A percentile compares a stretch with the other conserved stretches of the same genome.
Evolutionary conservation across 1,140 invertebrate genomes (phyloP).

Genomic region (Listronotus bonariensis): DNA sequence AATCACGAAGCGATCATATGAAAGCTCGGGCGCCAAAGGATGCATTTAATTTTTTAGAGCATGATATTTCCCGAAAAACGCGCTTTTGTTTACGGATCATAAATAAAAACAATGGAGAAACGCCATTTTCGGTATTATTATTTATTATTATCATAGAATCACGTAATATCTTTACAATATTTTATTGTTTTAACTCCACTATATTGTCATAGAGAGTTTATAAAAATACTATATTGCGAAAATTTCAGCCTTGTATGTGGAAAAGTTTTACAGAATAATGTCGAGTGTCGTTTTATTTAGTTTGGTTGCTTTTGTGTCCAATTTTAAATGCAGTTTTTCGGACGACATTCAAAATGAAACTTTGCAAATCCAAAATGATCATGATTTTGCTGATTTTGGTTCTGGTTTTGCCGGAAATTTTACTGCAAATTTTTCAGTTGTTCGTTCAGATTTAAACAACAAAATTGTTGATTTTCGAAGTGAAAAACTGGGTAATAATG

Average conservation of each 20-base stretch:
- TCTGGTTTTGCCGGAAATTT: conserved; percentile 26
- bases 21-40: neutral
- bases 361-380: conserved; percentile 13
- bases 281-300: neutral
- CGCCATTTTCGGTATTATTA: neutral
- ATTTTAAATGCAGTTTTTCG: neutral
- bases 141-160: neutral
- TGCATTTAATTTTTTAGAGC: conserved; percentile 12
- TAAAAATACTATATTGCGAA: conserved; percentile 1
- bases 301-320: neutral
- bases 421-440: conserved; percentile 25
- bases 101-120: conserved; percentile 5
- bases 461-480: neutral
- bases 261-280: neutral
- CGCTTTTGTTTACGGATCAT: neutral
- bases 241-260: neutral
- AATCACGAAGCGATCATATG: neutral
- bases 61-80: conserved; percentile 1
- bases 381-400: conserved; percentile 25
- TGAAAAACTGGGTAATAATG: neutral
- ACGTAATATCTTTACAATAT: conserved; percentile 1
- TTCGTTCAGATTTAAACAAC: conserved; percentile 11
- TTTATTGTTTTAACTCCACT: conserved; percentile 7
- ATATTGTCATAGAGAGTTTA: neutral
- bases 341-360: conserved; percentile 19